These are phyloP conservation scores for Coracopsis vasa DNA, from an alignment of 2,113 vertebrate species.

Conservation along the genomic window DNA sequence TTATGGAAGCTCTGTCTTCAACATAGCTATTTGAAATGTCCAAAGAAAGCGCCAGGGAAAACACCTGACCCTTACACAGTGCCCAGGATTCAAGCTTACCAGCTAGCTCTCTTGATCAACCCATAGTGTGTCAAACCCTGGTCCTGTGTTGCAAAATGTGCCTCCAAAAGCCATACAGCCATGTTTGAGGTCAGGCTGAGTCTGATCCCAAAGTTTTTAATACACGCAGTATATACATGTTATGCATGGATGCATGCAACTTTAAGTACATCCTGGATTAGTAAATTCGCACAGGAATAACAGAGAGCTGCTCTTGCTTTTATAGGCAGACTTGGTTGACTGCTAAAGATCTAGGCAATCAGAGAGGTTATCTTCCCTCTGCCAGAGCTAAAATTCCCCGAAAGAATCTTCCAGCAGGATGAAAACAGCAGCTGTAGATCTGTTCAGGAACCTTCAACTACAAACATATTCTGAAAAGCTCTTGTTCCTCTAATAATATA, in stretches of 20 bases:
- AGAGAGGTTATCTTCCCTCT: not conserved
- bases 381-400: not conserved
- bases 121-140: fast-evolving
- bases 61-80: not conserved
- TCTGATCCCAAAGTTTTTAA: not conserved
- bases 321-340: not conserved
- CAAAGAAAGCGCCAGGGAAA: not conserved
- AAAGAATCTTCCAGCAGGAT: not conserved
- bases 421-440: not conserved
- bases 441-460: not conserved
- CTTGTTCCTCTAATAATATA: not conserved
- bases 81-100: not conserved
- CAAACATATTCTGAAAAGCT: not conserved
- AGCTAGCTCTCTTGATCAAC: not conserved
- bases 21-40: not conserved
- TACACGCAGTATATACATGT: no score
- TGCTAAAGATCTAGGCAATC: not conserved
- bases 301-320: not conserved
- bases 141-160: not conserved
- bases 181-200: not conserved
- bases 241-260: not conserved
- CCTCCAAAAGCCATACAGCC: not conserved
- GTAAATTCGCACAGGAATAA: fast-evolving
- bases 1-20: not conserved
- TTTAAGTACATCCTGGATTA: fast-evolving